phyloP scores from a whole-genome alignment of 2,113 vertebrate species.

The Synchiropus splendidus region DNA sequence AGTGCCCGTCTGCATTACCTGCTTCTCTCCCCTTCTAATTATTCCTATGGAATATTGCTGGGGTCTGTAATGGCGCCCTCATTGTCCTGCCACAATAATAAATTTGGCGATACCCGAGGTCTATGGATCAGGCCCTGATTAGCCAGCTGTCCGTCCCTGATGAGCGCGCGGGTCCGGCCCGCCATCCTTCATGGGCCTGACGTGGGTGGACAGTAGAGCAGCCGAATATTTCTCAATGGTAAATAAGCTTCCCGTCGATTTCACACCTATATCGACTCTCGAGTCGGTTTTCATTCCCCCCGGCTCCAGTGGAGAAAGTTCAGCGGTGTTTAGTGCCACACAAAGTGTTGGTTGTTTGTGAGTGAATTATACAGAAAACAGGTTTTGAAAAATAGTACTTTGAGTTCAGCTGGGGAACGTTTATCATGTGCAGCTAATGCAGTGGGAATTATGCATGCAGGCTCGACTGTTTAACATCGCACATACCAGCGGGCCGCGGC shows the following conservation, averaged over 20 bases:
- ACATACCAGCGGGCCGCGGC: conserved; percentile 45
- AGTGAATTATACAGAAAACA: conserved; percentile 6
- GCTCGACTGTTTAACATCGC: conserved; percentile 50
- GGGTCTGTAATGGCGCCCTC: conserved; percentile 65
- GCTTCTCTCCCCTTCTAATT: conserved; percentile 42
- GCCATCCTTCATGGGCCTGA: conserved; percentile 60
- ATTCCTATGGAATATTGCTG: conserved; percentile 59
- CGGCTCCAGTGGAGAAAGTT: background rate
- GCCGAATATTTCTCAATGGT: conserved; percentile 36
- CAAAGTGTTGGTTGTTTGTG: too few relatives aligned
- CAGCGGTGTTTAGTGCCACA: conserved; percentile 7
- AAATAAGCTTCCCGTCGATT: conserved; percentile 32
- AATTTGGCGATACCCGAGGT: conserved; percentile 66
- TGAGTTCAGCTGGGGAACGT: conserved; percentile 30
- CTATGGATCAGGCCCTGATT: conserved; percentile 71
- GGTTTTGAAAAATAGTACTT: conserved; percentile 42
- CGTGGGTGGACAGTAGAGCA: conserved; percentile 66
- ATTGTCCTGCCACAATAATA: conserved; percentile 79
- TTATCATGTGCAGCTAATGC: conserved; percentile 56
- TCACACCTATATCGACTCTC: conserved; percentile 3
- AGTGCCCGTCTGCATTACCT: conserved; percentile 47
- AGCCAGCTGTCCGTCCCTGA: conserved; percentile 66
- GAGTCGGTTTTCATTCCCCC: background rate
- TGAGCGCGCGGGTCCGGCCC: conserved; percentile 47
- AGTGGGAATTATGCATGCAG: conserved; percentile 62